Conservation (phyloP, 2,888 invertebrate genomes). For the Omphaloscelis lunosa region DNA sequence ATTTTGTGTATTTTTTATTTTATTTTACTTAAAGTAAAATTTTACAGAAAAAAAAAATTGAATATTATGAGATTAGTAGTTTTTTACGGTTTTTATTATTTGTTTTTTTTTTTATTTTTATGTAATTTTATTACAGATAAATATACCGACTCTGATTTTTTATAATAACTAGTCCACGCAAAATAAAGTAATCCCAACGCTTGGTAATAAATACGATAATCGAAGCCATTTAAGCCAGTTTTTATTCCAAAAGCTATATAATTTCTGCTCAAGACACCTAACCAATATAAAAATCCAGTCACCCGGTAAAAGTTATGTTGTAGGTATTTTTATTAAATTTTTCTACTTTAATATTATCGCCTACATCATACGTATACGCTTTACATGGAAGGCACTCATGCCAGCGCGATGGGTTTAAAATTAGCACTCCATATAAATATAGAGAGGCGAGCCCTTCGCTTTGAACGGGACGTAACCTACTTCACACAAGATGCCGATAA, state of each 20-base stretch:
- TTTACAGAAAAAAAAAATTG: too few relatives aligned
- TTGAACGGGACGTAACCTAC: slow-evolving; percentile 43
- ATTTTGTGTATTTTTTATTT: too few relatives aligned
- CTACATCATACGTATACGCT: not conserved
- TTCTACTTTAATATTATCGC: not conserved
- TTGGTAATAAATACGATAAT: too few relatives aligned
- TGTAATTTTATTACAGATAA: too few relatives aligned
- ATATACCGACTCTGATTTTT: too few relatives aligned
- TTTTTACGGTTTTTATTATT: too few relatives aligned
- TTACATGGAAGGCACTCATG: slow-evolving; percentile 35
- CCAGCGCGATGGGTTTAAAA: slow-evolving; percentile 45
- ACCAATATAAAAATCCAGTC: not conserved
- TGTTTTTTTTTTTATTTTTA: too few relatives aligned
- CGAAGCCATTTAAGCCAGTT: not conserved
- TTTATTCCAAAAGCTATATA: not conserved
- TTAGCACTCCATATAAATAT: slow-evolving; percentile 51
- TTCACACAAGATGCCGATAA: slow-evolving; percentile 34
- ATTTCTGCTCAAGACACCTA: not conserved
- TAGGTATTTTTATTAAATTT: not conserved
- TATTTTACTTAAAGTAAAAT: too few relatives aligned
- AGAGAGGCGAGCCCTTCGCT: slow-evolving; percentile 32
- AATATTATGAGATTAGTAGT: too few relatives aligned
- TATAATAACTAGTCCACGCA: too few relatives aligned
- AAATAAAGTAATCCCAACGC: too few relatives aligned
- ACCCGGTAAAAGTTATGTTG: not conserved